Evolutionary conservation across 2,888 invertebrate genomes (phyloP).

Genomic region (Gnatocerus cornutus): DNA sequence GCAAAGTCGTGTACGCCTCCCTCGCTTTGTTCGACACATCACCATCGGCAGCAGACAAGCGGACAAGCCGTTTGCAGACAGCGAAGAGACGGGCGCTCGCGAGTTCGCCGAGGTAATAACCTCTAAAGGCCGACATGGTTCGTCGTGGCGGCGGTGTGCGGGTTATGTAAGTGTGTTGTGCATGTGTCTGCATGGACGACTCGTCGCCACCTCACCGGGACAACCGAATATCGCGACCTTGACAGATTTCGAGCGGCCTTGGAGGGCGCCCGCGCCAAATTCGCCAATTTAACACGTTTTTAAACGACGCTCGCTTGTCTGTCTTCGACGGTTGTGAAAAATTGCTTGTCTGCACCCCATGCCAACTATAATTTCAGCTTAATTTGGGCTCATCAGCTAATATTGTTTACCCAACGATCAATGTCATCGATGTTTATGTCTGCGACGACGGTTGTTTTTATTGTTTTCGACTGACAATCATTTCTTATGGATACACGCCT

Average conservation of each 20-base stretch:
- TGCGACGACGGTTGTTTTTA: slow-evolving; percentile 4
- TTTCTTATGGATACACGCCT: neutral
- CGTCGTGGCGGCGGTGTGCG: slow-evolving; percentile 38
- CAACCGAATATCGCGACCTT: slow-evolving; percentile 31
- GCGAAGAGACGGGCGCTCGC: slow-evolving; percentile 50
- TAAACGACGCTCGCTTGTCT: slow-evolving; percentile 6
- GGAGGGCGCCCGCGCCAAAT: slow-evolving; percentile 18
- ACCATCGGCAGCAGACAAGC: slow-evolving; percentile 41
- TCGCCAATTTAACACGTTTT: slow-evolving; percentile 11
- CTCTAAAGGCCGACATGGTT: slow-evolving; percentile 48
- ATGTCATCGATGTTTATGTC: slow-evolving; percentile 18
- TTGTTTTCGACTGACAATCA: slow-evolving; percentile 5
- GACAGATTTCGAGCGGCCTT: slow-evolving; percentile 37
- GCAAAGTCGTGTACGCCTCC: neutral
- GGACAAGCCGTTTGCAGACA: slow-evolving; percentile 44
- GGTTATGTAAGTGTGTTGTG: slow-evolving; percentile 50
- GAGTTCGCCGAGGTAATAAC: slow-evolving; percentile 52
- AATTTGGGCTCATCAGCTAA: slow-evolving; percentile 23
- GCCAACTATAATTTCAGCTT: slow-evolving; percentile 8
- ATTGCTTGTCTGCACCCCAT: slow-evolving; percentile 23
- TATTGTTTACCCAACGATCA: slow-evolving; percentile 20
- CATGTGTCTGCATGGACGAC: slow-evolving; percentile 49
- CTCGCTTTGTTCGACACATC: neutral
- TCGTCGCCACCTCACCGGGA: slow-evolving; percentile 26
- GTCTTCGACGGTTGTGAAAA: slow-evolving; percentile 1